Percentiles rank a stretch among this genome's conserved stretches.
Conservation (phyloP, 2,797 vertebrate species). For the Gallinago solitaria region DNA sequence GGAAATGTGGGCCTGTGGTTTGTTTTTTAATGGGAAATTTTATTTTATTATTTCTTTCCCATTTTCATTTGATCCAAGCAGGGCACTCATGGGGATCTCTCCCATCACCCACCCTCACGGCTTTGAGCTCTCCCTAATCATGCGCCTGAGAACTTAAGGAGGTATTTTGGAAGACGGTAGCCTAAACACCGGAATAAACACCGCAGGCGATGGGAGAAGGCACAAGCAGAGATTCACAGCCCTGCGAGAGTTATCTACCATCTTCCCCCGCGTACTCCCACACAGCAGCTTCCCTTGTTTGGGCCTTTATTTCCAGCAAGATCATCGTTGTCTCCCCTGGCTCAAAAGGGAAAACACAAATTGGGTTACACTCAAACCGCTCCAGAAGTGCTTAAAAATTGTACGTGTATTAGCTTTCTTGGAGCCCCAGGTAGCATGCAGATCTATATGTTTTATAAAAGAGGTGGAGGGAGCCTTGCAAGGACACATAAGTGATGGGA, state of each 20-base stretch:
- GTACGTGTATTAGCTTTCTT: neutral
- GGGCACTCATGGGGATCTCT: neutral
- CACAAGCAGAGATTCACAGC: neutral
- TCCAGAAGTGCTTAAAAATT: neutral
- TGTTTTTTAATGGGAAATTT: neutral
- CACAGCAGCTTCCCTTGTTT: neutral
- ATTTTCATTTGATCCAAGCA: neutral
- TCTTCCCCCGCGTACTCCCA: neutral
- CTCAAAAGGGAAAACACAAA: neutral
- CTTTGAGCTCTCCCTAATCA: neutral
- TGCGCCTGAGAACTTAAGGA: fast-evolving
- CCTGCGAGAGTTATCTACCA: neutral
- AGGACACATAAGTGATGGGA: neutral
- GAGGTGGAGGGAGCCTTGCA: neutral
- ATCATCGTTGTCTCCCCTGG: neutral
- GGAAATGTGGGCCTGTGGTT: fast-evolving
- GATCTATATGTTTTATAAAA: neutral
- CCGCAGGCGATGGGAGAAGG: neutral
- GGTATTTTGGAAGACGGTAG: neutral
- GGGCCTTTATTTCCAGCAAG: neutral
- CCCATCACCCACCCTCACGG: neutral
- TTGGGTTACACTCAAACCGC: neutral
- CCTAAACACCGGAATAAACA: neutral
- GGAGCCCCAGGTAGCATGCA: fast-evolving
- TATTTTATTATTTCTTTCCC: neutral